phyloP scores from a whole-genome alignment of 2,888 invertebrate genomes.

The Parelbella ahira region DNA sequence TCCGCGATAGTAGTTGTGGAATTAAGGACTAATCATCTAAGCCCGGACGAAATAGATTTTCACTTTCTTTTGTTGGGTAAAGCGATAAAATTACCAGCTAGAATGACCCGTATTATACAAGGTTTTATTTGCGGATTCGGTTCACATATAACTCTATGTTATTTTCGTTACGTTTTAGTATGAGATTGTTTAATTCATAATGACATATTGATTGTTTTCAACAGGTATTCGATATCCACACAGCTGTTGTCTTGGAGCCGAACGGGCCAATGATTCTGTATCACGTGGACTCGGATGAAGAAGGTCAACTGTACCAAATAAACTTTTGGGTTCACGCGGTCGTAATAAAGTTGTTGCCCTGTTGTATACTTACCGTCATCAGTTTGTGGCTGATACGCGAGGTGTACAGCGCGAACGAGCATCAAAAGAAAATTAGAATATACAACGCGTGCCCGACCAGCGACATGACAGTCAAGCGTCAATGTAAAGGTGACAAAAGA shows the following conservation, averaged over 20 bases:
- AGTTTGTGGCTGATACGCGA: conserved; percentile 86
- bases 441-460: conserved; percentile 66
- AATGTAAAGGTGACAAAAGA: conserved; percentile 64
- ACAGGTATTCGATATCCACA: conserved; percentile 73
- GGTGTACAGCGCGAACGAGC: conserved; percentile 85
- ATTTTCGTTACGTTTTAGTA: background rate
- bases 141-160: conserved; percentile 9
- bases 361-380: conserved; percentile 87
- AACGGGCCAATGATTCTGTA: conserved; percentile 67
- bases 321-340: conserved; percentile 92
- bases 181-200: too few species aligned
- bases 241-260: conserved; percentile 74
- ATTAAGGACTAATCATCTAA: conserved; percentile 18
- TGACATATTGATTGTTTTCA: conserved; percentile 13
- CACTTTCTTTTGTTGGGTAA: conserved; percentile 10
- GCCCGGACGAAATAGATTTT: conserved; percentile 10
- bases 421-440: conserved; percentile 81
- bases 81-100: conserved; percentile 2
- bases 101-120: conserved; percentile 2
- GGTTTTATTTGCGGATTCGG: conserved; percentile 9
- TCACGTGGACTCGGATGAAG: conserved; percentile 78
- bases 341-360: conserved; percentile 89
- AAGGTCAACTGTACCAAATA: conserved; percentile 82
- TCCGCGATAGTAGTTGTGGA: conserved; percentile 18
- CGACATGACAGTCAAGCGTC: conserved; percentile 58